Conservation (phyloP, 2,113 vertebrate species). For the Gallinago media region DNA sequence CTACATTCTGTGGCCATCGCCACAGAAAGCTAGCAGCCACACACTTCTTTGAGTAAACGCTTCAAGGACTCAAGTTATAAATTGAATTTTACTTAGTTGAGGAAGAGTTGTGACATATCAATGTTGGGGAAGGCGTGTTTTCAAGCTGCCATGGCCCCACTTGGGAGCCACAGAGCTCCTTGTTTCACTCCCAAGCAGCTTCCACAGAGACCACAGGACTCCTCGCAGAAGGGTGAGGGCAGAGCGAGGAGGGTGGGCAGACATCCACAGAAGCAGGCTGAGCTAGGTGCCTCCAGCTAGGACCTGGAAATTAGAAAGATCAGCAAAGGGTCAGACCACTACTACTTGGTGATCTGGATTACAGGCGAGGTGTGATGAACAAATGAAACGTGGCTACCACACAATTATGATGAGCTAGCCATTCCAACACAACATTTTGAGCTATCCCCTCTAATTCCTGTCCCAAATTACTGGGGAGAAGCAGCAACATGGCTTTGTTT, state of each 20-base stretch:
- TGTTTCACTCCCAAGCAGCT: neutral
- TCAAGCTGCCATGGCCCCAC: neutral
- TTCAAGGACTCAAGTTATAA: neutral
- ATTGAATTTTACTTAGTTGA: neutral
- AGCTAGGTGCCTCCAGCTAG: neutral
- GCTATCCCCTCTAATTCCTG: neutral
- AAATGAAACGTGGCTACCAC: neutral
- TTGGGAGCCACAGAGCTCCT: neutral
- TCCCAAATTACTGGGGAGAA: neutral
- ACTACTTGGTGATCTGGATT: neutral
- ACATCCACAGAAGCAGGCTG: neutral
- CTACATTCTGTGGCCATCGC: neutral
- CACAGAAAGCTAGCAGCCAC: neutral
- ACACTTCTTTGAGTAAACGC: rapidly evolving
- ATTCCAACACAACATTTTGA: neutral
- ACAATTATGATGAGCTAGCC: neutral
- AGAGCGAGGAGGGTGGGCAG: neutral
- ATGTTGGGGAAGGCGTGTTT: rapidly evolving
- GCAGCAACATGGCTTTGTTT: neutral
- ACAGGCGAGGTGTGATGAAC: neutral
- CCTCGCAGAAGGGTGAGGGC: rapidly evolving
- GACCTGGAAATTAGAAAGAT: neutral
- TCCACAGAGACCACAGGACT: rapidly evolving
- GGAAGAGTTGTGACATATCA: neutral
- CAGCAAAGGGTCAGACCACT: neutral